Conservation (phyloP, 2,113 vertebrate genomes). For the Plectropomus leopardus region DNA sequence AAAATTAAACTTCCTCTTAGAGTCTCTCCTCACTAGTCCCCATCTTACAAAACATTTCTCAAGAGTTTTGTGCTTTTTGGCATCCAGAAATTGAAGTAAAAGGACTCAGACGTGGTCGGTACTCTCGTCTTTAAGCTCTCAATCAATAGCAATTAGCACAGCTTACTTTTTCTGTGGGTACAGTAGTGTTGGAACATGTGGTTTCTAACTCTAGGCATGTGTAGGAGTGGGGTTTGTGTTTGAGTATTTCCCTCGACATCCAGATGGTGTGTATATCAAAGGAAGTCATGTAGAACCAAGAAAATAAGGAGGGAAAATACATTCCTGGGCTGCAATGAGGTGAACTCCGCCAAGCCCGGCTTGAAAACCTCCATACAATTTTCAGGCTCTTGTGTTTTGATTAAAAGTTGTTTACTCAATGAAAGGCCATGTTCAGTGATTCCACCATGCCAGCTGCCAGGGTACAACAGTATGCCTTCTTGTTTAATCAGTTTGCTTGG, state of each 20-base stretch:
- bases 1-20: slow-evolving; percentile 60
- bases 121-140: slow-evolving; percentile 59
- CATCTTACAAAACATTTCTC: slow-evolving; percentile 38
- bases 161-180: slow-evolving; percentile 44
- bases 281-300: slow-evolving; percentile 79
- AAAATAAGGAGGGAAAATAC: slow-evolving; percentile 76
- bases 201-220: slow-evolving; percentile 59
- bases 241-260: slow-evolving; percentile 70
- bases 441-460: slow-evolving; percentile 31
- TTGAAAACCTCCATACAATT: slow-evolving; percentile 47
- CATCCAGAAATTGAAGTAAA: slow-evolving; percentile 25
- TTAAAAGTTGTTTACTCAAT: slow-evolving; percentile 74
- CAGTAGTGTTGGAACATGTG: slow-evolving; percentile 68
- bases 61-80: not conserved
- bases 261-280: slow-evolving; percentile 81
- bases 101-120: slow-evolving; percentile 11
- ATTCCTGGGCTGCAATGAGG: slow-evolving; percentile 78
- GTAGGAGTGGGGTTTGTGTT: slow-evolving; percentile 64
- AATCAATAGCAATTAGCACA: slow-evolving; percentile 75
- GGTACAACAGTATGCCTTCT: slow-evolving; percentile 42
- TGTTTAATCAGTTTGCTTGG: slow-evolving; percentile 60
- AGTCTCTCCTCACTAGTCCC: slow-evolving; percentile 37
- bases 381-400: slow-evolving; percentile 60
- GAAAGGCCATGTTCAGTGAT: slow-evolving; percentile 46
- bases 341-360: slow-evolving; percentile 56